phyloP scores from a whole-genome alignment of 1,140 invertebrate genomes.

The Bradysia coprophila region DNA sequence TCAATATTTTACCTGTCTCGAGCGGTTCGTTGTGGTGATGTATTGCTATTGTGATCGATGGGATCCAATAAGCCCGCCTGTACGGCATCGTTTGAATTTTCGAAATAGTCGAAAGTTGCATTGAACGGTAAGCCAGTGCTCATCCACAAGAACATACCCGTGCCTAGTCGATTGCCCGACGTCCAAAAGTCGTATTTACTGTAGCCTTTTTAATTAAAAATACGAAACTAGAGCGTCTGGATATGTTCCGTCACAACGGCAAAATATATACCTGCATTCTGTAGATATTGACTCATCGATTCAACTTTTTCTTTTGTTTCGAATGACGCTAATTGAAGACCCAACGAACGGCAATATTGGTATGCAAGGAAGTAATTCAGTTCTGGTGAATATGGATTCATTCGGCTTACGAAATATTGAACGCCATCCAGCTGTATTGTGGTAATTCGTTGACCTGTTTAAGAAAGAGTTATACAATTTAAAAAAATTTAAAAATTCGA shows the following conservation, averaged over 20 bases:
- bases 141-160: constrained; percentile 78
- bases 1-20: constrained; percentile 44
- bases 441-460: constrained; percentile 59
- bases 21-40: constrained; percentile 51
- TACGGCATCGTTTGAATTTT: constrained; percentile 30
- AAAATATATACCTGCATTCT: constrained; percentile 41
- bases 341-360: constrained; percentile 71
- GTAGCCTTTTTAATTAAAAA: constrained; percentile 34
- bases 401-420: constrained; percentile 71
- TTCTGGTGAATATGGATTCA: constrained; percentile 73
- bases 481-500: background rate
- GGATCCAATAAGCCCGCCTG: constrained; percentile 31
- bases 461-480: background rate
- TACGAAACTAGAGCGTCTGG: background rate
- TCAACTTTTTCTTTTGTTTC: constrained; percentile 73
- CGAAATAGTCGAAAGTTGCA: constrained; percentile 66
- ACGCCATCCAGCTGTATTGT: constrained; percentile 69
- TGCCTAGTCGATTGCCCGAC: constrained; percentile 69
- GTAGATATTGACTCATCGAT: constrained; percentile 60
- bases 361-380: constrained; percentile 75
- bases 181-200: constrained; percentile 76
- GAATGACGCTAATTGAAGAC: constrained; percentile 64
- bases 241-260: background rate
- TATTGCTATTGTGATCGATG: constrained; percentile 38
- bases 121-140: constrained; percentile 73